Evolutionary conservation across 2,888 invertebrate species (phyloP).

Genomic region (Spisula subtruncata): DNA sequence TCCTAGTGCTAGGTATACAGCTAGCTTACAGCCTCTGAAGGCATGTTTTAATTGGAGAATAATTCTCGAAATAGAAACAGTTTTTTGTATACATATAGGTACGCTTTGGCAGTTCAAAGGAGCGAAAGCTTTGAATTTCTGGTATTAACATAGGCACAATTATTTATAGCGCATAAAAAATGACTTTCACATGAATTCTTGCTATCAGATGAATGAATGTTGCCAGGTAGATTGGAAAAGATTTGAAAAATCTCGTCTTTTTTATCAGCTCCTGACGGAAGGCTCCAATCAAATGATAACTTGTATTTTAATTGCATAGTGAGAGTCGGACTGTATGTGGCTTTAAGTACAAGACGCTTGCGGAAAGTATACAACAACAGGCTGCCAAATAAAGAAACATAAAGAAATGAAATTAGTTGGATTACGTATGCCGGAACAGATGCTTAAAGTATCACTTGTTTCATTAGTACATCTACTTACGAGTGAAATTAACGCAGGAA

Average conservation of each 20-base stretch:
- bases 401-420: not conserved
- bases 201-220: conserved; percentile 14
- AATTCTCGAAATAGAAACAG: conserved; percentile 5
- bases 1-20: too few species aligned
- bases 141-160: not conserved
- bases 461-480: not conserved
- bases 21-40: not conserved
- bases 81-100: not conserved
- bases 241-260: not conserved
- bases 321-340: not conserved
- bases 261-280: not conserved
- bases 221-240: conserved; percentile 20
- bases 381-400: not conserved
- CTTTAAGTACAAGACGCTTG: not conserved
- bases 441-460: not conserved
- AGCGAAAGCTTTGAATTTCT: conserved; percentile 5
- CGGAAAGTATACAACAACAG: not conserved
- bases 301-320: not conserved
- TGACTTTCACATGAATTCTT: not conserved
- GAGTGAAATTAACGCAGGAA: conserved; percentile 38
- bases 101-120: not conserved
- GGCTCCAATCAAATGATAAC: not conserved
- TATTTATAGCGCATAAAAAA: conserved; percentile 5
- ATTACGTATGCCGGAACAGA: not conserved
- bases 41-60: conserved; percentile 10